phyloP scores from a whole-genome alignment of 2,888 invertebrate species.

The Cistogaster globosa region DNA sequence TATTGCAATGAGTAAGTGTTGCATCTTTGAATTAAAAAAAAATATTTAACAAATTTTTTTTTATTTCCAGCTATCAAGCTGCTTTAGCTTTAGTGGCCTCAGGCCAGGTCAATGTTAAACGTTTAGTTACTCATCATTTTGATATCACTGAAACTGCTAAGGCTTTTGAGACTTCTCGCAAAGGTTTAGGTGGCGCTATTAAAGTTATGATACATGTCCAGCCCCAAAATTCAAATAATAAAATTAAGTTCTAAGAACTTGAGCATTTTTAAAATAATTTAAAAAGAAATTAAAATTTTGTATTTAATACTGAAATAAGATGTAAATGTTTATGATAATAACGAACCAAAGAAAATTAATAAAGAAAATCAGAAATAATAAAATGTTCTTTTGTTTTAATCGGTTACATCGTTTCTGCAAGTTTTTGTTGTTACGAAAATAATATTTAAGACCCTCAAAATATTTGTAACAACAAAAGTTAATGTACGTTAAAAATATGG shows the following conservation, averaged over 20 bases:
- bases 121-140: conserved; percentile 93
- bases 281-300: no score
- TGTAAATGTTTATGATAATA: no score
- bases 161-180: conserved; percentile 92
- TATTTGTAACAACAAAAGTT: no score
- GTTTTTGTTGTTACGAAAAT: no score
- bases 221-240: conserved; percentile 84
- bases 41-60: conserved; percentile 1
- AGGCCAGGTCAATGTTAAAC: conserved; percentile 90
- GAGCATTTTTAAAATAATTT: no score
- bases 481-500: no score
- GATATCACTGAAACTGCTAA: conserved; percentile 89
- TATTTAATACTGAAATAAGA: neutral
- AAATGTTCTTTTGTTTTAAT: no score
- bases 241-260: conserved; percentile 50
- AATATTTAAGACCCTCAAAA: no score
- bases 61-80: conserved; percentile 87
- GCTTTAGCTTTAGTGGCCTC: conserved; percentile 91
- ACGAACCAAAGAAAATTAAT: no score
- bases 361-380: no score
- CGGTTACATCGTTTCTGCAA: no score
- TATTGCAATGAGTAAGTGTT: conserved; percentile 89
- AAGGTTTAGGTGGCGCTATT: conserved; percentile 89
- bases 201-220: conserved; percentile 94
- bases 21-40: neutral